Conservation (phyloP, 2,888 invertebrate species). For the Pristionchus entomophagus region DNA sequence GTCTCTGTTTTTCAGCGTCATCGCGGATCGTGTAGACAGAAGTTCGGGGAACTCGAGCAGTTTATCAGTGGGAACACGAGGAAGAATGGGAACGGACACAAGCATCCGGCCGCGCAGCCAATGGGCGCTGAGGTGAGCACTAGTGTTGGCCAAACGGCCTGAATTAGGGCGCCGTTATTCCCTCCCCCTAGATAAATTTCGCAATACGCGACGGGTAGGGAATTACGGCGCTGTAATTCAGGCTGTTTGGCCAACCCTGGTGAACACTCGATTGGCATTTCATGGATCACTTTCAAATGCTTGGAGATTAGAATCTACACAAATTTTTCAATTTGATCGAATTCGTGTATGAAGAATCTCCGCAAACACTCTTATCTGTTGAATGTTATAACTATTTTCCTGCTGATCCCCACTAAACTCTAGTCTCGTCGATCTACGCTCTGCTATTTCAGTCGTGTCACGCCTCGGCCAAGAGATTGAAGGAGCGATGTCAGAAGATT, state of each 20-base stretch:
- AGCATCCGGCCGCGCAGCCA: neutral
- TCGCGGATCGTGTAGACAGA: conserved; percentile 13
- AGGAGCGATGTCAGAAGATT: conserved; percentile 48
- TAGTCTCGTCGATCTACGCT: neutral
- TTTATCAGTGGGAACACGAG: neutral
- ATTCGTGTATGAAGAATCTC: too few relatives aligned
- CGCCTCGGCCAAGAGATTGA: conserved; percentile 34
- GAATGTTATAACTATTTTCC: too few relatives aligned
- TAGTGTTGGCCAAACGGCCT: too few relatives aligned
- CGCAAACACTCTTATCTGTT: neutral
- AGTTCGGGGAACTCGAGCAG: conserved; percentile 46
- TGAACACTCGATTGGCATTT: too few relatives aligned
- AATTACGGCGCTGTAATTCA: too few relatives aligned
- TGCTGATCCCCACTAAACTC: neutral
- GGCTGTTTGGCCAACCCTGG: too few relatives aligned
- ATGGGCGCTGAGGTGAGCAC: conserved; percentile 35
- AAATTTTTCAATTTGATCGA: too few relatives aligned
- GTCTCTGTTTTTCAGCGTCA: conserved; percentile 30
- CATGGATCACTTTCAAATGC: too few relatives aligned
- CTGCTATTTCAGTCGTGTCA: conserved; percentile 34
- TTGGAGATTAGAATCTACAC: too few relatives aligned
- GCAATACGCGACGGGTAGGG: too few relatives aligned
- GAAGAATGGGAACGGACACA: neutral
- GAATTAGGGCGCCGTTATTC: too few relatives aligned
- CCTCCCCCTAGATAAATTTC: too few relatives aligned